Conservation (phyloP, 2,797 vertebrate species). For the Oryzias dopingdopingensis region DNA sequence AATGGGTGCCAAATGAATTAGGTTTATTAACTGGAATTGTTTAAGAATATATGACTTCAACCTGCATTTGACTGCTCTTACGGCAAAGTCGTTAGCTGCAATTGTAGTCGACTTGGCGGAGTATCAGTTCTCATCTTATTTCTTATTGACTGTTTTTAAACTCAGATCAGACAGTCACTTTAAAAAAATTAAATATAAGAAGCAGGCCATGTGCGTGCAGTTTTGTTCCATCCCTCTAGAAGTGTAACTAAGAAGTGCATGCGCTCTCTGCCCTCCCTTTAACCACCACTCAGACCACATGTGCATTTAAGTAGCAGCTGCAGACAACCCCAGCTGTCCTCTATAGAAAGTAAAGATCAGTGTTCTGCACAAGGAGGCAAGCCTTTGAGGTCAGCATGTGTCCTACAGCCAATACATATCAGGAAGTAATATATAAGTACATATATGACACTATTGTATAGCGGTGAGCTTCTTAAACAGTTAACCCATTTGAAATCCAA, state of each 20-base stretch:
- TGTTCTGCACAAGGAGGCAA: conserved; percentile 30
- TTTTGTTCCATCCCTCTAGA: conserved; percentile 25
- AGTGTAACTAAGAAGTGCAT: conserved; percentile 64
- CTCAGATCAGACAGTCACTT: too few relatives aligned
- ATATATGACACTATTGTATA: neutral
- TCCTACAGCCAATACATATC: conserved; percentile 16
- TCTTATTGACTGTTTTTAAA: too few relatives aligned
- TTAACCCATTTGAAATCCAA: too few relatives aligned
- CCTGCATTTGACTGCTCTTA: conserved; percentile 42
- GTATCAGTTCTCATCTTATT: conserved; percentile 63
- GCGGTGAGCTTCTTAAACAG: neutral
- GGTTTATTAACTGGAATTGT: conserved; percentile 49
- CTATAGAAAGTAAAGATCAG: conserved; percentile 52
- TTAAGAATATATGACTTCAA: conserved; percentile 16
- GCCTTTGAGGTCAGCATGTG: conserved; percentile 20
- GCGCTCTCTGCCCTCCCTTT: conserved; percentile 41
- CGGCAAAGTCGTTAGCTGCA: conserved; percentile 61
- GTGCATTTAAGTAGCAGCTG: conserved; percentile 73
- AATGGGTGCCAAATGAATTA: conserved; percentile 51
- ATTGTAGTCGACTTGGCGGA: conserved; percentile 54
- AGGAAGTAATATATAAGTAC: neutral
- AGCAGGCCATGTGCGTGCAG: conserved; percentile 8
- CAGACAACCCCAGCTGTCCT: conserved; percentile 60
- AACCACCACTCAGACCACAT: conserved; percentile 61
- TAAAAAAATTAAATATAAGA: neutral